phyloP scores from a whole-genome alignment of 2,797 vertebrate species.

The Paratrypauchen microcephalus region DNA sequence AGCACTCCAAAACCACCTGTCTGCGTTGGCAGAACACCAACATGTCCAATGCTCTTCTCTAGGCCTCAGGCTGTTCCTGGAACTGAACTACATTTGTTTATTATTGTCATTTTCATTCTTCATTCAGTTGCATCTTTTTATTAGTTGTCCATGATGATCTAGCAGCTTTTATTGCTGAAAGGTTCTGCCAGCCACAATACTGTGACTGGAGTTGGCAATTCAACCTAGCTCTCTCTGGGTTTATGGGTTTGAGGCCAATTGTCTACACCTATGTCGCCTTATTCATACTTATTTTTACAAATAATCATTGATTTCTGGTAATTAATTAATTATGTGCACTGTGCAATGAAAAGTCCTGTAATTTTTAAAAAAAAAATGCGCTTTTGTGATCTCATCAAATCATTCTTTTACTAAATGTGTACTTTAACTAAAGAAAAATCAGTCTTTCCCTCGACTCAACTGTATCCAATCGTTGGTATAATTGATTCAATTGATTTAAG shows the following conservation, averaged over 20 bases:
- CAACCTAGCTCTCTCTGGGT: too few species aligned
- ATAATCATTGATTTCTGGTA: neutral
- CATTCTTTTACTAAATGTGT: neutral
- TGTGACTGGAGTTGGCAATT: neutral
- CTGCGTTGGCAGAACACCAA: conserved; percentile 96
- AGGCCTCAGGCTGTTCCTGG: conserved; percentile 13
- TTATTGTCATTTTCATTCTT: neutral
- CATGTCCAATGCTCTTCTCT: conserved; percentile 89
- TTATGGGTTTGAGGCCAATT: neutral
- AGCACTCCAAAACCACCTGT: conserved; percentile 98
- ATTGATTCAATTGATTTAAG: too few species aligned
- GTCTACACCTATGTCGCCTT: neutral
- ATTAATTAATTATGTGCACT: neutral
- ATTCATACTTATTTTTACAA: neutral
- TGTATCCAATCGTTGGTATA: neutral
- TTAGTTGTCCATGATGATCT: neutral
- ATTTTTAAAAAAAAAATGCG: neutral
- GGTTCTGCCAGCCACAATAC: neutral
- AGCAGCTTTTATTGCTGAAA: neutral
- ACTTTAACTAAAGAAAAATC: neutral
- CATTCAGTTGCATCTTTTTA: neutral
- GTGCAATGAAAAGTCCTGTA: neutral
- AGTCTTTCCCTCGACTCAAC: neutral
- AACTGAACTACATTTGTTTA: neutral
- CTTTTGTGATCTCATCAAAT: neutral